Base-by-base conservation (phyloP, 1,140 invertebrate genomes). In the Zaprionus camerounensis region DNA sequence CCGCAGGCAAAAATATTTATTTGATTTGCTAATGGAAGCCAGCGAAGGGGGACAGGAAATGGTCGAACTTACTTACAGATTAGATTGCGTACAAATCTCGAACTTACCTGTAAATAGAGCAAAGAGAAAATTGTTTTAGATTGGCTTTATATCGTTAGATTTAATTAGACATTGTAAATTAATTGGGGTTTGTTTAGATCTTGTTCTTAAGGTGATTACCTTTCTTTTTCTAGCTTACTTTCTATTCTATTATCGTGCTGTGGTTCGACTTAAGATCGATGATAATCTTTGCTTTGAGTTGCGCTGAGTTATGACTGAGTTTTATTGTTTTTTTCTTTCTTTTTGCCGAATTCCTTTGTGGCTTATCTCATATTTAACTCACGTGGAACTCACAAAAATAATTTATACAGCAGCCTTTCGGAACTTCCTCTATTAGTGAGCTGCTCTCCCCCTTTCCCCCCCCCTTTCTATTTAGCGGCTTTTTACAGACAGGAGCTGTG, bases 1-100 rank as follows among this genome's bases (percentile, higher is more conserved):
- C 82, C 78, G 75, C 68, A 73, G 76, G 66, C 80, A 71, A 76
- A 71, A 87, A 80, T 79, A 80, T 82, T 82, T 87, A 87, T 87
- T 87, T 87, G 83, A 78, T 87, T 87, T 82, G 78, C 80, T 83
- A 82, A 87, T 82, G 77, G 69, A 62, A 44, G 63, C 55, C 31
- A 51, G 74, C 57, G 62, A 20, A n/a, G 46, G 44, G 78, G 57
- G 41, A 83, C 84, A 88, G 84, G 83, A 87, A 87, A 83, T 88
- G 78, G 70, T 71, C 6, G 2, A 36, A 67, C 55, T 22, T 58
- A 67, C 61, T 34, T 34, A 34, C 31, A 9, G n/a, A 6, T 17
- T 17, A 87, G 74, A 55, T 76, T 73, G 36, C 49, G 31, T 61
- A 28, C 24, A 46, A 11, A 9, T 11, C 31, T 56, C 46, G 13